Percentiles rank a stretch among this genome's conserved stretches.
These are phyloP conservation scores for Anguilla japonica DNA, from an alignment of 2,113 vertebrate genomes.

Conservation along the genomic window DNA sequence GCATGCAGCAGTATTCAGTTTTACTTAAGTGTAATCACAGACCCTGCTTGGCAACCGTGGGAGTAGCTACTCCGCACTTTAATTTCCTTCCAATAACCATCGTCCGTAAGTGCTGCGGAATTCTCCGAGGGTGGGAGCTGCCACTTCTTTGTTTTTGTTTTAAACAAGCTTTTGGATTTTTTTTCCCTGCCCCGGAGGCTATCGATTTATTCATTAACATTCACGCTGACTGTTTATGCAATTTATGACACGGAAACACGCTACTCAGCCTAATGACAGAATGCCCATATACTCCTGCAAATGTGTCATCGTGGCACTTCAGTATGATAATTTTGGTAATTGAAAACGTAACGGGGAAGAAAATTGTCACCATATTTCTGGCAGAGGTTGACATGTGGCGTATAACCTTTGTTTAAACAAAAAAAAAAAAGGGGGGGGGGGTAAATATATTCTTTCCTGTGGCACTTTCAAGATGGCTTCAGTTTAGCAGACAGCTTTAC, in stretches of 20 bases:
- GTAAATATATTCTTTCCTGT: not conserved
- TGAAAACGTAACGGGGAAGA: not conserved
- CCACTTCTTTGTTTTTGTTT: not conserved
- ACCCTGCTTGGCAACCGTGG: not conserved
- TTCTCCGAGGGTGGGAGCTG: not conserved
- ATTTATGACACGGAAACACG: not conserved
- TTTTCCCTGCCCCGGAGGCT: not conserved
- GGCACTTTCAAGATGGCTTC: not conserved
- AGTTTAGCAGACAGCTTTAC: not conserved
- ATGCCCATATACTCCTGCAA: not conserved
- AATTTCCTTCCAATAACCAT: not conserved
- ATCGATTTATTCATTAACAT: not conserved
- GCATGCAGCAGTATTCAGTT: not conserved
- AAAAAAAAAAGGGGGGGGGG: too few species aligned
- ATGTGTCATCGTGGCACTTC: not conserved
- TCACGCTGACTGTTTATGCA: not conserved
- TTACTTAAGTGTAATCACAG: constrained; percentile 9
- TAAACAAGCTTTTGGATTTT: not conserved
- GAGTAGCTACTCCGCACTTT: not conserved
- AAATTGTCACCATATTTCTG: not conserved
- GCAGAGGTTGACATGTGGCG: not conserved
- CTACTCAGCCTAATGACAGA: not conserved
- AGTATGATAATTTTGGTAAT: not conserved
- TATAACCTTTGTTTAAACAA: not conserved
- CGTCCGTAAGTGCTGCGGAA: constrained; percentile 13